phyloP scores from a whole-genome alignment of 2,888 invertebrate genomes.

The Pterostichus madidus region DNA sequence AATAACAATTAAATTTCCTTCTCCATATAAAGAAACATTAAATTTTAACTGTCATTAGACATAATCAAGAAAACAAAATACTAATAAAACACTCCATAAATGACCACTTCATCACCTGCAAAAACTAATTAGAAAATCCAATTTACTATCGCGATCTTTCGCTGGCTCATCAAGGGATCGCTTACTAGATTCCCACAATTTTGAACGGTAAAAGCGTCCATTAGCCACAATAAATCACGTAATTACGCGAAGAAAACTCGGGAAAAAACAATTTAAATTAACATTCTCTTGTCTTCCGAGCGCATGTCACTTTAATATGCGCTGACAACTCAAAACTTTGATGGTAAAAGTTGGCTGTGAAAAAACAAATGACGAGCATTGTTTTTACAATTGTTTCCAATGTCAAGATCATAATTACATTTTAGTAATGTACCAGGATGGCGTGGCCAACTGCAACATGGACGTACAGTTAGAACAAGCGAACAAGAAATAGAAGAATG shows the following conservation, averaged over 20 bases:
- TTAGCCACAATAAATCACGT: constrained; percentile 50
- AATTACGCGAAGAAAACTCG: constrained; percentile 40
- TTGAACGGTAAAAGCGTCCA: constrained; percentile 40
- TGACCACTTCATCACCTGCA: not conserved
- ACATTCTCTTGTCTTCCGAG: constrained; percentile 7
- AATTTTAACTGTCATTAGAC: constrained; percentile 11
- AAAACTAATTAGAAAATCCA: constrained; percentile 48
- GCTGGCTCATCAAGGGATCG: constrained; percentile 30
- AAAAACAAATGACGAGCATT: constrained; percentile 34
- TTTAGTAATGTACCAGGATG: constrained; percentile 54
- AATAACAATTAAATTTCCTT: constrained; percentile 29
- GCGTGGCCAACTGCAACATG: constrained; percentile 4
- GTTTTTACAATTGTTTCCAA: constrained; percentile 59
- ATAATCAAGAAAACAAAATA: not conserved
- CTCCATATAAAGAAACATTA: constrained; percentile 32
- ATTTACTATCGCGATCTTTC: constrained; percentile 32
- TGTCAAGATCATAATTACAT: constrained; percentile 58
- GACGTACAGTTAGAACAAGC: constrained; percentile 21
- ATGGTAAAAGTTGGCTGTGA: constrained; percentile 51
- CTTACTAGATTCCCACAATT: constrained; percentile 27
- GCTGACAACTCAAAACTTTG: constrained; percentile 41
- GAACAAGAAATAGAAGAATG: constrained; percentile 45
- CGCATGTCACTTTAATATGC: constrained; percentile 21
- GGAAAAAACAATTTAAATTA: constrained; percentile 46
- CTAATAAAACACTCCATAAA: constrained; percentile 1